These are phyloP conservation scores for Melanotaenia pygmaea DNA, from an alignment of 2,797 vertebrate species.

Conservation along the genomic window DNA sequence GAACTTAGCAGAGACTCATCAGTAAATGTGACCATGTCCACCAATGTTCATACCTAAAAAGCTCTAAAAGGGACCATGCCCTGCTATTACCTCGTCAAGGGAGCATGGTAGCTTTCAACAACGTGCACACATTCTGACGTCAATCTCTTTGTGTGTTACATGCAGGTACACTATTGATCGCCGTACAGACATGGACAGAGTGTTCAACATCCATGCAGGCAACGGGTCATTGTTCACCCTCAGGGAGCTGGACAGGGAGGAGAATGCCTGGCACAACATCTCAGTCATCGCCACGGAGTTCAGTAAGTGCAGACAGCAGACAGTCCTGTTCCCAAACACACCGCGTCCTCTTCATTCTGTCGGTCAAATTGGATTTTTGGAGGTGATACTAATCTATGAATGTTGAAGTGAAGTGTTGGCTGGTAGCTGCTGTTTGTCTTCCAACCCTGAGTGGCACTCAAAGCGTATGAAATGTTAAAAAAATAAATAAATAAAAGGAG, in stretches of 20 bases:
- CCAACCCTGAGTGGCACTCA: neutral
- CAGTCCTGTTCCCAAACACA: neutral
- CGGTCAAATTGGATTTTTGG: slow-evolving; percentile 39
- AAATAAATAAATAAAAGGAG: rapidly evolving
- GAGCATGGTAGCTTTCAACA: slow-evolving; percentile 3
- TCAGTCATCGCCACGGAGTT: slow-evolving; percentile 93
- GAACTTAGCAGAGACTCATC: neutral
- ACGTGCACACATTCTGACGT: slow-evolving; percentile 2
- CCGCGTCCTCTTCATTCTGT: slow-evolving; percentile 16
- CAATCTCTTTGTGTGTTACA: slow-evolving; percentile 15
- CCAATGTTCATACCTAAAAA: slow-evolving; percentile 1
- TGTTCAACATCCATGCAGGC: slow-evolving; percentile 93
- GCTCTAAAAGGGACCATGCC: neutral
- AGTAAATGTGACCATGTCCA: neutral
- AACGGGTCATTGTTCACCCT: slow-evolving; percentile 93
- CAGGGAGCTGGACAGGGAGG: slow-evolving; percentile 91
- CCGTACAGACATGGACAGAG: slow-evolving; percentile 94
- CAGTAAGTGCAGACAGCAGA: slow-evolving; percentile 84
- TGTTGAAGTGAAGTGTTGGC: slow-evolving; percentile 22
- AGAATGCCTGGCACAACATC: slow-evolving; percentile 94
- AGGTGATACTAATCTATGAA: slow-evolving; percentile 4
- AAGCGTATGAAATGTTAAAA: neutral
- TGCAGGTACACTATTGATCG: slow-evolving; percentile 94
- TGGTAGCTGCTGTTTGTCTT: slow-evolving; percentile 17
- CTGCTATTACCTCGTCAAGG: neutral